A percentile compares a stretch with the other conserved stretches of the same genome.
These are phyloP conservation scores for Darevskia mixta DNA, from an alignment of 2,797 vertebrate species.

Conservation along the genomic window DNA sequence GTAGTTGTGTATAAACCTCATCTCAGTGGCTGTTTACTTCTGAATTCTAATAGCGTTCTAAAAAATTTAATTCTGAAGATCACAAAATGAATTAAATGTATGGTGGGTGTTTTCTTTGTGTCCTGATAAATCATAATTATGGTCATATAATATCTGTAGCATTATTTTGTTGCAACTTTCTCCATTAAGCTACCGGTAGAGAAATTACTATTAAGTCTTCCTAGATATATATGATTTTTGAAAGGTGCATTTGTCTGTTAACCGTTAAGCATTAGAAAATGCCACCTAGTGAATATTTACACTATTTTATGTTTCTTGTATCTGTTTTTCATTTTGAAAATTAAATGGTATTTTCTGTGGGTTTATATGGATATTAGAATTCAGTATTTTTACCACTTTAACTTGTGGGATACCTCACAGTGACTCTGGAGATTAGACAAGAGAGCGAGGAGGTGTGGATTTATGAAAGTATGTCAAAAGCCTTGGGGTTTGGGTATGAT, in stretches of 20 bases:
- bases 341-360: slow-evolving; percentile 53
- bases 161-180: slow-evolving; percentile 65
- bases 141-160: slow-evolving; percentile 32
- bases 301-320: slow-evolving; percentile 42
- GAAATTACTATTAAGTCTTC: slow-evolving; percentile 57
- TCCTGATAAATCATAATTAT: slow-evolving; percentile 48
- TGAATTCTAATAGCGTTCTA: slow-evolving; percentile 44
- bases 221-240: slow-evolving; percentile 56
- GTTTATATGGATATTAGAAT: slow-evolving; percentile 61
- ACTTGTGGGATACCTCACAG: slow-evolving; percentile 83
- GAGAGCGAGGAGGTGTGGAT: slow-evolving; percentile 84
- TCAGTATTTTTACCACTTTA: slow-evolving; percentile 46
- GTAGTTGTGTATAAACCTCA: slow-evolving; percentile 54
- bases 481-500: slow-evolving; percentile 90
- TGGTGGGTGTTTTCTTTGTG: slow-evolving; percentile 45
- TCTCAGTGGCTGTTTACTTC: slow-evolving; percentile 53
- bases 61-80: slow-evolving; percentile 48
- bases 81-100: slow-evolving; percentile 56
- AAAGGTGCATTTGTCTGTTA: slow-evolving; percentile 50
- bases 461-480: slow-evolving; percentile 94
- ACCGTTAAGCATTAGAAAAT: slow-evolving; percentile 28
- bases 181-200: slow-evolving; percentile 49
- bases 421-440: slow-evolving; percentile 85
- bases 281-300: slow-evolving; percentile 46
- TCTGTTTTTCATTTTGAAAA: slow-evolving; percentile 27